phyloP scores from a whole-genome alignment of 2,888 invertebrate species.

The Drosophila rellima region DNA sequence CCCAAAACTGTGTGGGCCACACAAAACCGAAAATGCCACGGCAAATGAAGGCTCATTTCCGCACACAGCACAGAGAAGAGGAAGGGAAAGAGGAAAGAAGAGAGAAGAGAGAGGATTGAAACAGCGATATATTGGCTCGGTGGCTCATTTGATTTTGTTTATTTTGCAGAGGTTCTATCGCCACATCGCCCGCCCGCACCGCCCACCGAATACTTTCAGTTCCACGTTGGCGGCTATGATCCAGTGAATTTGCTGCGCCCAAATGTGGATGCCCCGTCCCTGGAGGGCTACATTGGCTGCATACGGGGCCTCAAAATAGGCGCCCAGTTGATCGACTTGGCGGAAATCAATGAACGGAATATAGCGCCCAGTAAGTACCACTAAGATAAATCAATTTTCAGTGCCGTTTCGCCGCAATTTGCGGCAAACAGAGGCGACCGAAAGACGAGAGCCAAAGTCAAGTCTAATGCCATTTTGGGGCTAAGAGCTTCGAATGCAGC shows the following conservation, averaged over 20 bases:
- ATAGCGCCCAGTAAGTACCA: constrained; percentile 89
- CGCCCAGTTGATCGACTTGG: constrained; percentile 91
- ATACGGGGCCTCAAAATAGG: constrained; percentile 95
- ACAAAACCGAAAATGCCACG: constrained; percentile 62
- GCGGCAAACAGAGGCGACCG: not conserved
- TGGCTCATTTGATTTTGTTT: constrained; percentile 68
- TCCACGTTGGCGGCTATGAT: constrained; percentile 95
- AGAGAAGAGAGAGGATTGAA: not conserved
- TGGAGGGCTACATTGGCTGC: constrained; percentile 94
- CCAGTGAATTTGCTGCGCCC: constrained; percentile 89
- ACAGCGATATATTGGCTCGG: constrained; percentile 4
- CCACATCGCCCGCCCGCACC: constrained; percentile 96
- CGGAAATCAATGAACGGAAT: constrained; percentile 89
- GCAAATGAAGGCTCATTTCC: constrained; percentile 73
- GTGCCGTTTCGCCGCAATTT: constrained; percentile 25
- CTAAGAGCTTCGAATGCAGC: not conserved
- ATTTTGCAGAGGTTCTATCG: constrained; percentile 91
- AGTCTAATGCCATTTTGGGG: constrained; percentile 33
- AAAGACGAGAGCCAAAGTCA: not conserved
- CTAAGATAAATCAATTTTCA: constrained; percentile 72
- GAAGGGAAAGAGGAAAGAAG: not conserved
- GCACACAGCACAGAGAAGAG: constrained; percentile 26
- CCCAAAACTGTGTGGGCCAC: constrained; percentile 5
- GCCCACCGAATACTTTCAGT: constrained; percentile 95
- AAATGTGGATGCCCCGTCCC: constrained; percentile 86